Conservation (phyloP, 2,888 invertebrate genomes). For the Anarsia innoxiella region DNA sequence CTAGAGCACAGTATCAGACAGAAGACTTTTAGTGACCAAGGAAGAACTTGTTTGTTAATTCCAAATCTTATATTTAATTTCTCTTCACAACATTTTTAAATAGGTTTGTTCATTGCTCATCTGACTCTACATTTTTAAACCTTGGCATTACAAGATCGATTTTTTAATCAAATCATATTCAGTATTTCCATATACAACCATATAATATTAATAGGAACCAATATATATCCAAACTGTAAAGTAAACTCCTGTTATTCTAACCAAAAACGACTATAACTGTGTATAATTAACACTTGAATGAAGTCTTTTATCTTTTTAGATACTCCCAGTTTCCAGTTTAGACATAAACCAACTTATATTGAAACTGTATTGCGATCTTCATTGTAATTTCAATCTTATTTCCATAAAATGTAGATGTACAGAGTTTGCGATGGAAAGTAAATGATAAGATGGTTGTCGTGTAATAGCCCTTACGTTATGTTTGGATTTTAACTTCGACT, state of each 20-base stretch:
- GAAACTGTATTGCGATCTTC: not conserved
- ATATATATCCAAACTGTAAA: no score
- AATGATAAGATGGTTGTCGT: not conserved
- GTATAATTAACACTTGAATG: slow-evolving; percentile 39
- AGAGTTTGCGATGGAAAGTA: not conserved
- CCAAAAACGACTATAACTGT: slow-evolving; percentile 39
- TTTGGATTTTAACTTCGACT: slow-evolving; percentile 3
- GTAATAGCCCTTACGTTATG: slow-evolving; percentile 1
- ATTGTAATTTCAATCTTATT: not conserved
- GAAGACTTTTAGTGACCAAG: no score
- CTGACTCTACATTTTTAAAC: no score
- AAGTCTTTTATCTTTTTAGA: slow-evolving; percentile 58
- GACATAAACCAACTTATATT: slow-evolving; percentile 10
- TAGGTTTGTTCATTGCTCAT: no score
- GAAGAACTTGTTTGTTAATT: no score
- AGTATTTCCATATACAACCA: no score
- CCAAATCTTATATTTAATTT: no score
- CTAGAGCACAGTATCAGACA: no score
- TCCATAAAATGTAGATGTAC: not conserved
- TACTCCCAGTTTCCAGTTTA: slow-evolving; percentile 29
- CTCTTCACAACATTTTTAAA: no score
- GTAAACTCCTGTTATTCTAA: slow-evolving; percentile 21
- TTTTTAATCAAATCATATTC: no score
- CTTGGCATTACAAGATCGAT: no score
- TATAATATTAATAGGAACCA: no score